Base-by-base conservation (phyloP, 2,113 vertebrate genomes). In the Anas platyrhynchos region DNA sequence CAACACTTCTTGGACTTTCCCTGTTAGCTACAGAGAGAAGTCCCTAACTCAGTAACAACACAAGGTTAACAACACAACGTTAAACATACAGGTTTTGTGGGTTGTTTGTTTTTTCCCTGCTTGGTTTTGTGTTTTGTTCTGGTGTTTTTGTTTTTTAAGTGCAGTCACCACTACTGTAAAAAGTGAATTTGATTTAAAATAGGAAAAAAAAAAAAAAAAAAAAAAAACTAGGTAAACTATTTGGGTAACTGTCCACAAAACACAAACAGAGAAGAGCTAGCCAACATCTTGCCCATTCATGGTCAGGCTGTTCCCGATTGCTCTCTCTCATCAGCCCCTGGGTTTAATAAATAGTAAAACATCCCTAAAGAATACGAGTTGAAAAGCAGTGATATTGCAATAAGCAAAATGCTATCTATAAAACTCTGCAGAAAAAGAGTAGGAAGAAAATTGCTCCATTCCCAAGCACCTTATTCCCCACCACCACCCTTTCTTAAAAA, bases 401-500 rank as follows among this genome's bases (percentile, higher is more conserved):
- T 34, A 91, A 84, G 44, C 7, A 34, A 83, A 92, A 61, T 16
- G 8, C 41, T 73, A 43, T 5, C 34, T 54, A 3, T 26, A 91
- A 63, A 48, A 68, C 14, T 38, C 27, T 38, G 18, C 6, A 3
- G 62, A 75, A 81, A 68, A 26, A 79, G 4, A 84, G 5, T 26
- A 68, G 82, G 14, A 46, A 75, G 15, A 31, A 74, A 86, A 75
- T 6, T 3, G 2, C 23, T 80, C 8, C 12, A 59, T 56, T 31
- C 9, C 13, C 29, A 54, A 0, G 1, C 3, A 69, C 5, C n/a
- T 86, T 27, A 56, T 3, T 16, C 4, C 1, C 18, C 50, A 8
- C 46, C 46, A 48, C 46, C 46, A 18, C 23, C 50, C 12, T 58
- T 73, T 12, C 36, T 26, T 38, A 26, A 25, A 38, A 0, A 9